Conservation (phyloP, 2,888 invertebrate species). For the Drosophila robusta region DNA sequence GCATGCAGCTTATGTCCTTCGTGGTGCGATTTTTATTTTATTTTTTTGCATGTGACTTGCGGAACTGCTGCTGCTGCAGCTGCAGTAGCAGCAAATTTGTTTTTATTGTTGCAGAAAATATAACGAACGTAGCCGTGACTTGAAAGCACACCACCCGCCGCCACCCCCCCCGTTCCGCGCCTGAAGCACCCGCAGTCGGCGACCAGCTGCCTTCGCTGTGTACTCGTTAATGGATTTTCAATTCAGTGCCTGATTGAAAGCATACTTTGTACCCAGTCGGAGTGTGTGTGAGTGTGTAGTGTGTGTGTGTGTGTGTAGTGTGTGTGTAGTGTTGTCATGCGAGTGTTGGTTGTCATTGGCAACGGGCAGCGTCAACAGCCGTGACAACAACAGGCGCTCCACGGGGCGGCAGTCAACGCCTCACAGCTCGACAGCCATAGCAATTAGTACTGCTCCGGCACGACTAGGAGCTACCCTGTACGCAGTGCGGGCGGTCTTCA, state of each 20-base stretch:
- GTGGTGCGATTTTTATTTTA: slow-evolving; percentile 45
- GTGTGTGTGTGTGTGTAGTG: slow-evolving; percentile 8
- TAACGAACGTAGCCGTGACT: slow-evolving; percentile 63
- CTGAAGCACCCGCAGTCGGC: slow-evolving; percentile 32
- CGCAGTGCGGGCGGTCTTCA: no score
- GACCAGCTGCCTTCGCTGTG: slow-evolving; percentile 61
- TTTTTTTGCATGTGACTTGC: slow-evolving; percentile 22
- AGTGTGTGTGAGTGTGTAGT: slow-evolving; percentile 3
- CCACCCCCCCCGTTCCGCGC: slow-evolving; percentile 4
- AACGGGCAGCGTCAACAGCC: slow-evolving; percentile 70
- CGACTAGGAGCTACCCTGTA: slow-evolving; percentile 3
- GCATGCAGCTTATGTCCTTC: slow-evolving; percentile 45
- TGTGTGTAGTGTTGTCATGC: slow-evolving; percentile 49
- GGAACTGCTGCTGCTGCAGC: slow-evolving; percentile 13
- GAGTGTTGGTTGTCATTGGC: slow-evolving; percentile 73
- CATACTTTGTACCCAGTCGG: slow-evolving; percentile 64
- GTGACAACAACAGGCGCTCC: slow-evolving; percentile 64
- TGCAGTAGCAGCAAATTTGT: slow-evolving; percentile 63
- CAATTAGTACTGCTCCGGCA: slow-evolving; percentile 29
- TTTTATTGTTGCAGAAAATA: slow-evolving; percentile 74
- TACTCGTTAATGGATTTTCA: slow-evolving; percentile 82
- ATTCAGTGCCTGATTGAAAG: slow-evolving; percentile 81
- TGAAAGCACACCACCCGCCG: slow-evolving; percentile 30
- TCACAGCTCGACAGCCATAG: slow-evolving; percentile 36
- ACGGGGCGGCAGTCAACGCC: slow-evolving; percentile 30